Base-by-base conservation (phyloP, 2,113 vertebrate species). In the Raja brachyura region DNA sequence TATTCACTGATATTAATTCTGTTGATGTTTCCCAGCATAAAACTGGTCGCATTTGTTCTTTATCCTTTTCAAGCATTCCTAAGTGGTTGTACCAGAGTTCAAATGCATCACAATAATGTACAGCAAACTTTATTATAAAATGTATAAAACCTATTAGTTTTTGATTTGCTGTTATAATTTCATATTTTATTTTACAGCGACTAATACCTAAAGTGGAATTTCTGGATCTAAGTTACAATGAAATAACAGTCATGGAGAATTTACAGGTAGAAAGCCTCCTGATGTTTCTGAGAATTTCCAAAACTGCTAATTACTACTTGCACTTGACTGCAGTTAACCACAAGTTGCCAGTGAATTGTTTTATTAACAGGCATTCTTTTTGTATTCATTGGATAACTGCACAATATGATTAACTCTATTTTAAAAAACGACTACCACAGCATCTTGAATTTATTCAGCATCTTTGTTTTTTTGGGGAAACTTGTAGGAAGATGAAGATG, bases 151-250 rank as follows among this genome's bases (percentile, higher is more conserved):
- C 39, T 48, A 48, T 61, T 10, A 5, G 5, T 5, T 18, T 86
- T n/a, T 88, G 6, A 31, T 28, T 59, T 74, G 39, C 39, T 73
- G 39, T 33, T 61, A 59, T 78, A 33, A 0, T 0, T 48, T 0
- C 5, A 0, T 18, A 6, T 90, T 93, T 95, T 93, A 93, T 92
- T 75, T 93, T 94, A 39, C 94, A 99, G 98, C 99, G 98, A 97
- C 94, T 99, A 93, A 98, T 98, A 94, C 98, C 97, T 0, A 97
- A 98, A 95, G 98, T 99, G 93, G 98, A 99, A 94, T 99, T 98
- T 95, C 95, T 99, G 94, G 98, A 99, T 95, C 96, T 99, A 95
- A 99, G 99, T 95, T 97, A 98, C 96, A 99, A 99, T 94, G 96
- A 96, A 25, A 96, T 99, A 92, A 95, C 96, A 81, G 93, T 96